Evolutionary conservation across 2,888 invertebrate genomes (phyloP), one percentile per base, ranked within the genome.

Genomic region (Epiblema foenella): DNA sequence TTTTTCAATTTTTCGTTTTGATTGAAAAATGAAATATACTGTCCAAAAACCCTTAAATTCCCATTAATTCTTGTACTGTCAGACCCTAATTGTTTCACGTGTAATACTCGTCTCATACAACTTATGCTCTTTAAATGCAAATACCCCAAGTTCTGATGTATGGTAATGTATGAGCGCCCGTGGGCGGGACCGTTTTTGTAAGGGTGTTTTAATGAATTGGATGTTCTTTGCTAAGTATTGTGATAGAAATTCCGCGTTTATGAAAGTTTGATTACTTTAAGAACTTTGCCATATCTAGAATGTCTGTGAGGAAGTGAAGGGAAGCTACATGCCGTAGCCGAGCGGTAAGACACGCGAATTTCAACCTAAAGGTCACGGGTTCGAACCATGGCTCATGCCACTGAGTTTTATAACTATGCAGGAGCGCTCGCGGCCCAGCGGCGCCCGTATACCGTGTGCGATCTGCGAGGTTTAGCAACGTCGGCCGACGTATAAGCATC

Each of bases 111-210:
- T 57, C 60, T 64, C 65, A 72, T 49, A 68, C 54, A 73, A 75
- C 74, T 74, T 74, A 69, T 65, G 72, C 73, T 68, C 74, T 74
- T 68, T 72, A 75, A 73, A 75, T 75, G 75, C 68, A 68, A 75
- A 75, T 75, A 18, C 29, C 54, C 24, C 51, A 68, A 73, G 54
- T 74, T 74, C 56, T 73, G 69, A 73, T 73, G 63, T 75, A 75
- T 75, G 75, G 12, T 73, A 73, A 72, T 74, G 52, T 66, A 57
- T 69, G 69, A 67, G 46, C 24, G 54, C 65, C 56, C 29, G 58
- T 37, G 46, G 63, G 46, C 54, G 10, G 17, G 37, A 8, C 59
- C 69, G 69, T 66, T 66, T 66, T 65, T 57, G 66, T 59, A 11
- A 66, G 57, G 57, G 37, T 17, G 20, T 67, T 66, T 62, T 65